phyloP scores from a whole-genome alignment of 2,797 vertebrate genomes.

The Paramormyrops hopkinsi region DNA sequence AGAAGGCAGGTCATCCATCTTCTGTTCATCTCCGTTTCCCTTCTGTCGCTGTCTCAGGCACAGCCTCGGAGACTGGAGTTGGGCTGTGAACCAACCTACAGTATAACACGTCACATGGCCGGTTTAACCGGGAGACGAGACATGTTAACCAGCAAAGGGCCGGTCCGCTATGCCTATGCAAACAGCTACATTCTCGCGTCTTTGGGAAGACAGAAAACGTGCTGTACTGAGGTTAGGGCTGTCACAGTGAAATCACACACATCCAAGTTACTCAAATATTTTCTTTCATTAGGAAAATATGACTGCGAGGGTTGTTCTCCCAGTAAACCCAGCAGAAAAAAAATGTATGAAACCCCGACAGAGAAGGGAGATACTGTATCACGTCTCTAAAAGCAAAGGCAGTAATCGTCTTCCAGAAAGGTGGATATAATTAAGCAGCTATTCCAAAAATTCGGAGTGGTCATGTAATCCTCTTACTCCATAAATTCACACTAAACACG shows the following conservation, averaged over 20 bases:
- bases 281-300: not conserved
- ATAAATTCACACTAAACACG: slow-evolving; percentile 21
- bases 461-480: slow-evolving; percentile 45
- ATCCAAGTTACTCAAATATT: not conserved
- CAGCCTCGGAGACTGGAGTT: not conserved
- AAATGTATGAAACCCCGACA: not conserved
- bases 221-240: not conserved
- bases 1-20: not conserved
- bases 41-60: not conserved
- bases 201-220: not conserved
- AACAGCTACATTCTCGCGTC: not conserved
- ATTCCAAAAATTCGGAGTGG: slow-evolving; percentile 37
- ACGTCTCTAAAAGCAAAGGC: slow-evolving; percentile 49
- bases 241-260: not conserved
- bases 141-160: not conserved
- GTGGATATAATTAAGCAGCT: slow-evolving; percentile 49
- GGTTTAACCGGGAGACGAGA: not conserved
- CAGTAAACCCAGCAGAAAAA: not conserved
- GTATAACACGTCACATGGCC: not conserved
- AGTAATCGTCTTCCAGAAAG: slow-evolving; percentile 44
- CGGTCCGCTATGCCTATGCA: not conserved
- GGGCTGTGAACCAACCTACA: not conserved
- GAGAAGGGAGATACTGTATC: slow-evolving; percentile 39
- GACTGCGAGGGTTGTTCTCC: not conserved
- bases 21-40: not conserved